A percentile compares a stretch with the other conserved stretches of the same genome.
Evolutionary conservation across 2,888 invertebrate species (phyloP).

Genomic region (Lapara coniferarum): DNA sequence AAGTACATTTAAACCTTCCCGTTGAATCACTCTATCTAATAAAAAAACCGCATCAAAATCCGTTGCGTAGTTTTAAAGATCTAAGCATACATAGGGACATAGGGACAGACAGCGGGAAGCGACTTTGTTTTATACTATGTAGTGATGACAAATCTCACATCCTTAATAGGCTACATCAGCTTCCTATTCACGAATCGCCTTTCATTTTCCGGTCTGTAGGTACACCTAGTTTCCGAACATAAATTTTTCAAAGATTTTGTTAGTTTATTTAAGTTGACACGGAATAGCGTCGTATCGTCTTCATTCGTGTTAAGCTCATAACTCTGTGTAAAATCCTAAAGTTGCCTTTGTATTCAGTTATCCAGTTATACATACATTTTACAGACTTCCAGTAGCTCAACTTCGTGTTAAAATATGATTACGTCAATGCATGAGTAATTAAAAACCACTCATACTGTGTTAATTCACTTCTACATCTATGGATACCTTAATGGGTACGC

Average conservation of each 20-base stretch:
- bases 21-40: too few species aligned
- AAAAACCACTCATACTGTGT: neutral
- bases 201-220: neutral
- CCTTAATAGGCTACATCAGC: neutral
- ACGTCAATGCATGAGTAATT: neutral
- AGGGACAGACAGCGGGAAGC: too few species aligned
- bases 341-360: neutral
- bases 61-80: too few species aligned
- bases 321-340: neutral
- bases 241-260: neutral
- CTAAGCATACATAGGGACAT: too few species aligned
- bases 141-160: neutral
- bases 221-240: neutral
- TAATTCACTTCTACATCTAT: neutral
- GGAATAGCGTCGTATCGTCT: too few species aligned
- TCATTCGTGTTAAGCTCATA: neutral
- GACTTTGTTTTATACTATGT: too few species aligned
- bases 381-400: too few species aligned
- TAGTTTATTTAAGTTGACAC: too few species aligned
- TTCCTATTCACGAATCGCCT: neutral
- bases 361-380: too few species aligned
- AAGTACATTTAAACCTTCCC: too few species aligned
- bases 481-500: neutral
- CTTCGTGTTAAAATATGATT: neutral
- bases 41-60: too few species aligned